Base-by-base conservation (phyloP, 2,888 invertebrate species). In the Arenicola marina region DNA sequence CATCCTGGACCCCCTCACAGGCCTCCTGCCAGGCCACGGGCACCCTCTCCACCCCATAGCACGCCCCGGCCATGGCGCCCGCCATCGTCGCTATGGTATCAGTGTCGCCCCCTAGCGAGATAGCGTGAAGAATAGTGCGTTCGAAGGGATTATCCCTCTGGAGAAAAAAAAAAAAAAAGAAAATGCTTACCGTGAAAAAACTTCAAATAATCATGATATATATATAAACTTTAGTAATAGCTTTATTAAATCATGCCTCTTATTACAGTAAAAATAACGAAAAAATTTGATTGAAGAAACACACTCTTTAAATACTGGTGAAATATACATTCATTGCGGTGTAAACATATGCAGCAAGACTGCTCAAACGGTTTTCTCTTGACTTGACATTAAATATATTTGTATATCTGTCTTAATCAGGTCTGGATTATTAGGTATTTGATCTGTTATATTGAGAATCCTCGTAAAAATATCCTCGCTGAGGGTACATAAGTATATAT, bases 1-100 rank as follows among this genome's bases (percentile, higher is more conserved):
- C 87, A 66, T 87, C 86, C 0, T 86, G 78, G 0, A 84, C 79
- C 18, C 81, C 85, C 84, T 91, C 90, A 76, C 89, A 90, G 70
- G 88, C 87, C 57, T 84, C 83, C 29, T 87, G 79, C 69, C 89
- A 80, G 55, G 84, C 78, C 28, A 79, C 67, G 0, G 85, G 85
- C 53, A 91, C 86, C 7, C 80, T 76, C 28, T 87, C 85, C 65
- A 88, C 85, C 0, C 91, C 83, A 70, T 89, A 86, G 78, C 86
- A 89, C 28, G 90, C 90, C 1, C 90, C 91, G 31, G 88, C 87
- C 62, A 90, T 86, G 1, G 89, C 87, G 15, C 89, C 90, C 2
- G 90, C 88, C 90, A 91, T 91, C 55, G 88, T 87, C 0, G 89
- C 90, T 72, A 91, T 90, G 0, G 91, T 91, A 74, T 91, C 91